A percentile compares a stretch with the other conserved stretches of the same genome.
Conservation (phyloP, 2,797 vertebrate genomes). For the Trachurus trachurus region DNA sequence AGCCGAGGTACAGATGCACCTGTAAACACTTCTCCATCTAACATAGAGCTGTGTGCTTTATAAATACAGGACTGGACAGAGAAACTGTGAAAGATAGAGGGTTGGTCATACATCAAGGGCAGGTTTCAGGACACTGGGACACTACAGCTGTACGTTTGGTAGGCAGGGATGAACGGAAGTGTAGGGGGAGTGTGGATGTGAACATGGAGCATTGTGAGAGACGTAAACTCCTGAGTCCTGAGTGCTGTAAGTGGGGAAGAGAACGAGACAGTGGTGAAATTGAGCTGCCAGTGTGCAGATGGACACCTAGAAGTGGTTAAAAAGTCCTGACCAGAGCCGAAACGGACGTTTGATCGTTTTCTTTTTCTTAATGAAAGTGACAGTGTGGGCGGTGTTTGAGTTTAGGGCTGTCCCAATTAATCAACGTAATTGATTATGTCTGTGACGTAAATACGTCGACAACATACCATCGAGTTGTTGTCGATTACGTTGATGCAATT, state of each 20-base stretch:
- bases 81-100: not conserved
- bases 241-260: not conserved
- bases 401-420: not conserved
- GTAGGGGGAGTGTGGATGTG: not conserved
- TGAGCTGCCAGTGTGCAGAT: not conserved
- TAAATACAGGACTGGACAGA: not conserved
- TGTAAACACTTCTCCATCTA: not conserved
- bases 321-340: constrained; percentile 6
- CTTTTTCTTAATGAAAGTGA: not conserved
- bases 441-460: too few relatives aligned
- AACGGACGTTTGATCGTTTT: constrained; percentile 4
- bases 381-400: constrained; percentile 4
- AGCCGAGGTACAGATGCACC: not conserved
- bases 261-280: not conserved
- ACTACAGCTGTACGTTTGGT: not conserved
- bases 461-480: too few relatives aligned
- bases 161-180: not conserved
- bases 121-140: not conserved
- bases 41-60: not conserved
- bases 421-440: too few relatives aligned
- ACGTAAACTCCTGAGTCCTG: not conserved
- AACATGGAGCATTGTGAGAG: not conserved
- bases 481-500: too few relatives aligned
- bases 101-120: not conserved
- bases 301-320: not conserved